Base-by-base conservation (phyloP, 2,888 invertebrate species). In the Dorcus parallelipipedus region DNA sequence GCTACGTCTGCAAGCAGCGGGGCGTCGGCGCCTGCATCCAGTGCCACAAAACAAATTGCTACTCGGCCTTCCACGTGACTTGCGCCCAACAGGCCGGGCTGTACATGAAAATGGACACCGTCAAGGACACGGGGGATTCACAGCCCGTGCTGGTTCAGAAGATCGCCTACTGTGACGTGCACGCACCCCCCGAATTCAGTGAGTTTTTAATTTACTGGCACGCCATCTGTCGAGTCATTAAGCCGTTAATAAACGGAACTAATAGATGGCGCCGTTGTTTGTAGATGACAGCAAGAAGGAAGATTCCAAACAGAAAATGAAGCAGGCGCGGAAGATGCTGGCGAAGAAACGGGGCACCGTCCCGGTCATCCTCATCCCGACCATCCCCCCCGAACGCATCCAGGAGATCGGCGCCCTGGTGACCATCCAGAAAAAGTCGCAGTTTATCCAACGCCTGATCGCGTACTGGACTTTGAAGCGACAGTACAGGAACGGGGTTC, bases 381-480 rank as follows among this genome's bases (percentile, higher is more conserved):
- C 95, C 0, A 89, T 98, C 69, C 94, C 95, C 0, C 88, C 91
- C 0, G 93, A 92, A 64, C 82, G 94, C 39, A 89, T 97, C 48
- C 89, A 92, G 55, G 93, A 94, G 77, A 94, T 97, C 61, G 90
- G 93, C 0, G 83, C 85, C 9, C 76, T 93, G 71, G 91, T 95
- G 6, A 84, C 82, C 38, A 80, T 84, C 64, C 71, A 87, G 59
- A 91, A 92, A 70, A 87, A 91, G 62, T 89, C 91, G 23, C 89
- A 91, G 67, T 90, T 98, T 69, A 88, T 97, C 69, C 91, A 92
- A 73, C 83, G 95, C 3, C 81, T 99, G 9, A 88, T 97, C 55
- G 93, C 95, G 0, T 99, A 97, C 74, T 99, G 99, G 99, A 97
- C 95, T 3, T 80, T 98, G 45, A 99, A 99, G 77, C 81, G 99